Conservation (phyloP, 2,888 invertebrate genomes). For the Leucophenga maculata region DNA sequence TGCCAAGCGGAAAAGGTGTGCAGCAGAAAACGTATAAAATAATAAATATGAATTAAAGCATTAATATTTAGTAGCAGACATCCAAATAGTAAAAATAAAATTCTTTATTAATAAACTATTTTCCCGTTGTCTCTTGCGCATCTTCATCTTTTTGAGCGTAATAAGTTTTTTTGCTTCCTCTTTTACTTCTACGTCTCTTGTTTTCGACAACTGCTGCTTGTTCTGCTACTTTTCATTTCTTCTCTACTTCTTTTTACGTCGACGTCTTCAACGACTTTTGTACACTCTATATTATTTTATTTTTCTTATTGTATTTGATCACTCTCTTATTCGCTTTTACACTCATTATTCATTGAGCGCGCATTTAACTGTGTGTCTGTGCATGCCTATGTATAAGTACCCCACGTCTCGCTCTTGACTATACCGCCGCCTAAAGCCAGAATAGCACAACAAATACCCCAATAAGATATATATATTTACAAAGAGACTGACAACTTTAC, state of each 20-base stretch:
- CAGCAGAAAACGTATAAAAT: neutral
- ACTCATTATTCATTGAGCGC: constrained; percentile 62
- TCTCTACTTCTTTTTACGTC: constrained; percentile 41
- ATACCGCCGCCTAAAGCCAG: constrained; percentile 66
- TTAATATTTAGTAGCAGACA: too few species aligned
- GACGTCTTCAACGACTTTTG: constrained; percentile 50
- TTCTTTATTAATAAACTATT: neutral
- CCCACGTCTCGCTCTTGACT: constrained; percentile 53
- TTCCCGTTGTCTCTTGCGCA: neutral
- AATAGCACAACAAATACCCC: constrained; percentile 44
- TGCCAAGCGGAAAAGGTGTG: constrained; percentile 7
- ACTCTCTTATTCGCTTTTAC: constrained; percentile 39
- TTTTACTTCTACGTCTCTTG: neutral
- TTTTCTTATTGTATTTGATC: constrained; percentile 40
- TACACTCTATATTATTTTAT: constrained; percentile 62
- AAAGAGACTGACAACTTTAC: constrained; percentile 10
- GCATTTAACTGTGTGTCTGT: constrained; percentile 31
- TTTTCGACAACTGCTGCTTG: neutral
- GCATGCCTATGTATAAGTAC: neutral
- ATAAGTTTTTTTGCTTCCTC: neutral
- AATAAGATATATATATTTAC: constrained; percentile 17
- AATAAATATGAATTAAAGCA: neutral
- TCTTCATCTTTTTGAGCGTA: too few species aligned
- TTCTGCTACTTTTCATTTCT: constrained; percentile 35
- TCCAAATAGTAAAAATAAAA: neutral